Percentiles rank a stretch among this genome's conserved stretches.
Conservation (phyloP, 2,888 invertebrate genomes). For the Sminthurides aquaticus region DNA sequence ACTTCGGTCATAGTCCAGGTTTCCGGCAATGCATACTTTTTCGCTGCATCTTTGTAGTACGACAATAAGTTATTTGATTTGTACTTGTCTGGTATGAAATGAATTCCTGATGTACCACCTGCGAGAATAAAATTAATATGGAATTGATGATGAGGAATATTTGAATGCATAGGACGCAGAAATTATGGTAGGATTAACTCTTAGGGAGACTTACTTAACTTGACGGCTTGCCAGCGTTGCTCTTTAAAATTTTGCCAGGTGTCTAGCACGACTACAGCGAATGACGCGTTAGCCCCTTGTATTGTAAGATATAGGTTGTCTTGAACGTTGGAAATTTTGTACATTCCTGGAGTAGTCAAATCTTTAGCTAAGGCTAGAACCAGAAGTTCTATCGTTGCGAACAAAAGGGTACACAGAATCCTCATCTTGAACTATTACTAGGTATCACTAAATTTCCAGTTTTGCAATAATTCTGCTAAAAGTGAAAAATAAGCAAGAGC, state of each 20-base stretch:
- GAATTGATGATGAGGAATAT: no score
- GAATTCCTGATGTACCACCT: conserved; percentile 21
- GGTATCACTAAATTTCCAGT: no score
- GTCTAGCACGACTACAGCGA: conserved; percentile 37
- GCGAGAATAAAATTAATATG: conserved; percentile 1
- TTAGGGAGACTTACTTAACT: conserved; percentile 27
- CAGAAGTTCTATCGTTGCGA: not conserved
- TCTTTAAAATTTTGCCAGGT: conserved; percentile 40
- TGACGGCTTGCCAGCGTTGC: conserved; percentile 36
- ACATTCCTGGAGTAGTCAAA: conserved; percentile 27
- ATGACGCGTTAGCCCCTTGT: conserved; percentile 36
- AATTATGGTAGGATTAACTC: not conserved
- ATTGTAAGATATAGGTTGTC: conserved; percentile 36
- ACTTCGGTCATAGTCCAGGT: conserved; percentile 27
- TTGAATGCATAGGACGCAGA: no score
- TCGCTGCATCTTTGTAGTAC: conserved; percentile 32
- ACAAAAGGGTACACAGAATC: no score
- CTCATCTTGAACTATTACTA: no score
- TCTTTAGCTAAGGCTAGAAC: not conserved
- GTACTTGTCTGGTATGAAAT: conserved; percentile 32
- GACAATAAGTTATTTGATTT: conserved; percentile 35
- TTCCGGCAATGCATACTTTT: conserved; percentile 37
- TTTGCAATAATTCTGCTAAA: no score
- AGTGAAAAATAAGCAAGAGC: no score
- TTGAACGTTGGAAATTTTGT: conserved; percentile 33